Conservation (phyloP, 2,888 invertebrate genomes). For the Drosophila setosimentum region DNA sequence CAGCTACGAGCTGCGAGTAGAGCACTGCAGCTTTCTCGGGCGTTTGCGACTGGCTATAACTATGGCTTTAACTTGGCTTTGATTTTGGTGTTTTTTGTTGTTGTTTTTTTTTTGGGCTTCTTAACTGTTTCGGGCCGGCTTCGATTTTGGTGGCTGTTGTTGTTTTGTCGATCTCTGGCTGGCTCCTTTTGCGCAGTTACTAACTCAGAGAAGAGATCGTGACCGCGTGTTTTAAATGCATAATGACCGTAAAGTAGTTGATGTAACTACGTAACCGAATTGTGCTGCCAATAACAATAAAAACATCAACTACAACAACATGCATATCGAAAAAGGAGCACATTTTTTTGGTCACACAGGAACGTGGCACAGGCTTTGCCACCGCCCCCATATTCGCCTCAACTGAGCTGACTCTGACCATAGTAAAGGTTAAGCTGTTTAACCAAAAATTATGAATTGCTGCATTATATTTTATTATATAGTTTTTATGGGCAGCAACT, state of each 20-base stretch:
- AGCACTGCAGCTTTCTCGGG: slow-evolving; percentile 71
- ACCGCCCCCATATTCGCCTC: neutral
- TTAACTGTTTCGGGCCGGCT: slow-evolving; percentile 49
- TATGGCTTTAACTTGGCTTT: slow-evolving; percentile 57
- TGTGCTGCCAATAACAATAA: slow-evolving; percentile 66
- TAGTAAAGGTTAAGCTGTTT: slow-evolving; percentile 79
- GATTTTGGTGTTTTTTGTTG: slow-evolving; percentile 52
- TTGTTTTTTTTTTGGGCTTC: slow-evolving; percentile 30
- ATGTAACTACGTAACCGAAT: slow-evolving; percentile 69
- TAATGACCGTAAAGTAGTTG: slow-evolving; percentile 85
- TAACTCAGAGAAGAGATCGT: slow-evolving; percentile 84
- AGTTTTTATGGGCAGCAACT: slow-evolving; percentile 47
- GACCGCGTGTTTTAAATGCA: slow-evolving; percentile 85
- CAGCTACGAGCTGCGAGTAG: slow-evolving; percentile 7
- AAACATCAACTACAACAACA: slow-evolving; percentile 40
- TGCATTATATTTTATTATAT: slow-evolving; percentile 76
- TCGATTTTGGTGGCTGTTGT: slow-evolving; percentile 49
- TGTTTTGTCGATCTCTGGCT: slow-evolving; percentile 34
- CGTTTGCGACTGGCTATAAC: slow-evolving; percentile 43
- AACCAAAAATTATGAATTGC: slow-evolving; percentile 83
- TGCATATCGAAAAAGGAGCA: slow-evolving; percentile 72
- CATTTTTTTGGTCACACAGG: slow-evolving; percentile 62
- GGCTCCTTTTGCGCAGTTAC: slow-evolving; percentile 72
- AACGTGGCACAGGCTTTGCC: slow-evolving; percentile 48
- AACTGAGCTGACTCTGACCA: slow-evolving; percentile 25